Conservation (phyloP, 2,888 invertebrate species). For the Machimus atricapillus region DNA sequence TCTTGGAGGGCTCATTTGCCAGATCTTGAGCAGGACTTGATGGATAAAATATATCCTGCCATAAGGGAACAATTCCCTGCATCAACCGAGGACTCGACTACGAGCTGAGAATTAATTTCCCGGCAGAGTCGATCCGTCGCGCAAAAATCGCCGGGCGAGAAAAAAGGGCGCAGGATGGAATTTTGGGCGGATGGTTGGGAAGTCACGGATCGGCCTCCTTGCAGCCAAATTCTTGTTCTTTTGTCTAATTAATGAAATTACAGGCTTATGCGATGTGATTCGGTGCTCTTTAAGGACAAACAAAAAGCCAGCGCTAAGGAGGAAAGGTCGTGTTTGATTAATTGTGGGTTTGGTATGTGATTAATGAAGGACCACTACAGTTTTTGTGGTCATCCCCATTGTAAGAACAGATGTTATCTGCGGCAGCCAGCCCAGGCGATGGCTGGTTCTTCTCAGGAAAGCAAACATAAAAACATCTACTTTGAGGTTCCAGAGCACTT, state of each 20-base stretch:
- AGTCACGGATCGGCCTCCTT: neutral
- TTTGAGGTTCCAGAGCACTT: slow-evolving; percentile 16
- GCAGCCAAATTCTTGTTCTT: slow-evolving; percentile 38
- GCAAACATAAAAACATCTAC: slow-evolving; percentile 12
- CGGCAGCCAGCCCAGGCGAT: neutral
- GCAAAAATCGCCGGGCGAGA: neutral
- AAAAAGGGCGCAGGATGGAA: neutral
- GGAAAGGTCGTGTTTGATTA: slow-evolving; percentile 39
- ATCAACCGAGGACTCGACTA: neutral
- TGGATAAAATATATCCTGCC: neutral
- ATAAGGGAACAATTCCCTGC: slow-evolving; percentile 18
- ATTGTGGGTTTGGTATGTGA: slow-evolving; percentile 39
- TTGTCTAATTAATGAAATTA: slow-evolving; percentile 38
- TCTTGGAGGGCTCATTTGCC: neutral
- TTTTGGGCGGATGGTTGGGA: neutral
- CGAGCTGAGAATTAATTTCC: neutral
- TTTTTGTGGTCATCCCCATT: slow-evolving; percentile 29
- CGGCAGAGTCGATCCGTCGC: neutral
- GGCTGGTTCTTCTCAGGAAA: neutral
- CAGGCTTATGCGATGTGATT: slow-evolving; percentile 36
- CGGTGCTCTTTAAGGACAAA: slow-evolving; percentile 25
- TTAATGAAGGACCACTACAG: slow-evolving; percentile 35
- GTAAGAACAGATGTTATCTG: slow-evolving; percentile 38
- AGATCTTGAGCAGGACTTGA: neutral
- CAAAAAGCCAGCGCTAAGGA: slow-evolving; percentile 37